Percentiles rank a stretch among this genome's conserved stretches.
Evolutionary conservation across 2,888 invertebrate genomes (phyloP).

Genomic region (Salpingus planirostris): DNA sequence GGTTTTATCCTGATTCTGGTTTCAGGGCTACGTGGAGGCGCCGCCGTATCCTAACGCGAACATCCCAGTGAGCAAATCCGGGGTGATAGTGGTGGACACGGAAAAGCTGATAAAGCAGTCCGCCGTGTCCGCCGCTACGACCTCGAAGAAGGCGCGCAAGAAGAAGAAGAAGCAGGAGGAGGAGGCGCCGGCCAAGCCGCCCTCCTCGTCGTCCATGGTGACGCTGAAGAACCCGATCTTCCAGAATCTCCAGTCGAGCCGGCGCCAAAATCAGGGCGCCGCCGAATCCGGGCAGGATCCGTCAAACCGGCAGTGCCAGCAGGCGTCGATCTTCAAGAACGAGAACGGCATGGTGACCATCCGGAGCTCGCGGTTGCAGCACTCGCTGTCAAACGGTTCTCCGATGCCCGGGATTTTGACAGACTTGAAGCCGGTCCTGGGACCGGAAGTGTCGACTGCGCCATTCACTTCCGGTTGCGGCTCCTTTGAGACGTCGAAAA

Average conservation of each 20-base stretch:
- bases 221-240: conserved; percentile 74
- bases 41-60: conserved; percentile 21
- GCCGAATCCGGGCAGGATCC: conserved; percentile 19
- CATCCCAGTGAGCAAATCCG: conserved; percentile 40
- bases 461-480: conserved; percentile 15
- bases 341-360: conserved; percentile 80
- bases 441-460: conserved; percentile 19
- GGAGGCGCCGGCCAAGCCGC: neutral
- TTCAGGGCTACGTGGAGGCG: conserved; percentile 18
- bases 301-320: conserved; percentile 38
- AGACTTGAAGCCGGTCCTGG: conserved; percentile 29
- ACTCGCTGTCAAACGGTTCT: conserved; percentile 23
- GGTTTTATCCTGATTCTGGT: no score
- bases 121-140: conserved; percentile 15
- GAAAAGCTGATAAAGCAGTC: conserved; percentile 43
- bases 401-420: conserved; percentile 25
- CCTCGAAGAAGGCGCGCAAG: conserved; percentile 38
- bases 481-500: conserved; percentile 13
- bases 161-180: conserved; percentile 40
- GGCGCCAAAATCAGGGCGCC: neutral
- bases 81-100: conserved; percentile 54
- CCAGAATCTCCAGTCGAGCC: conserved; percentile 42
- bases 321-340: conserved; percentile 59
- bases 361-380: conserved; percentile 57
- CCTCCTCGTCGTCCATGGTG: conserved; percentile 51